A percentile compares a stretch with the other conserved stretches of the same genome.
Conservation (phyloP, 2,888 invertebrate genomes). For the Acheta domesticus region DNA sequence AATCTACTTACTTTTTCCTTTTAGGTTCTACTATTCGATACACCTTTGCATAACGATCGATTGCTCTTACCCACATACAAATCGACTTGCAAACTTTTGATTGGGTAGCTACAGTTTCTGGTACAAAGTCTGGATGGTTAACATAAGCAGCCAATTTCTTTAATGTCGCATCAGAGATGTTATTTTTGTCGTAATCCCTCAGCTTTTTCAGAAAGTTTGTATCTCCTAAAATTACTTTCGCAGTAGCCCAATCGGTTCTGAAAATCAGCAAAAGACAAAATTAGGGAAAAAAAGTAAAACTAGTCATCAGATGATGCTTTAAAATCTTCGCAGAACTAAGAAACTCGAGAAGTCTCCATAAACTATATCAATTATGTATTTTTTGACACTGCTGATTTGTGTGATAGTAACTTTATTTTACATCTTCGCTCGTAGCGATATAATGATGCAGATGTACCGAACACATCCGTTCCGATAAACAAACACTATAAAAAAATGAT, state of each 20-base stretch:
- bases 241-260: conserved; percentile 83
- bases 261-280: neutral
- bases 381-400: too few species aligned
- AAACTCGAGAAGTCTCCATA: neutral
- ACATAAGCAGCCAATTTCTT: conserved; percentile 79
- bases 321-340: neutral
- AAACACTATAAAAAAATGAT: too few species aligned
- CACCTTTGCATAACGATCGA: conserved; percentile 84
- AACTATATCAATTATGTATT: neutral
- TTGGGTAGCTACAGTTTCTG: conserved; percentile 78
- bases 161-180: conserved; percentile 70
- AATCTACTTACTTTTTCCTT: conserved; percentile 56
- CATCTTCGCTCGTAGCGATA: too few species aligned
- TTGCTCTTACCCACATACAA: conserved; percentile 89
- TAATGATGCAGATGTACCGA: too few species aligned
- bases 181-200: conserved; percentile 82
- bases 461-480: too few species aligned
- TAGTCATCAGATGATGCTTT: too few species aligned
- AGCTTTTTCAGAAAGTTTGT: conserved; percentile 77
- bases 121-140: conserved; percentile 80
- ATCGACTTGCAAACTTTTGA: conserved; percentile 86
- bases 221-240: conserved; percentile 77
- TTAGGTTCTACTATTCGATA: conserved; percentile 87
- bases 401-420: too few species aligned
- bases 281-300: neutral